Percentiles rank a stretch among this genome's conserved stretches.
These are phyloP conservation scores for Toxotes chatareus DNA, from an alignment of 2,113 vertebrate species.

Conservation along the genomic window DNA sequence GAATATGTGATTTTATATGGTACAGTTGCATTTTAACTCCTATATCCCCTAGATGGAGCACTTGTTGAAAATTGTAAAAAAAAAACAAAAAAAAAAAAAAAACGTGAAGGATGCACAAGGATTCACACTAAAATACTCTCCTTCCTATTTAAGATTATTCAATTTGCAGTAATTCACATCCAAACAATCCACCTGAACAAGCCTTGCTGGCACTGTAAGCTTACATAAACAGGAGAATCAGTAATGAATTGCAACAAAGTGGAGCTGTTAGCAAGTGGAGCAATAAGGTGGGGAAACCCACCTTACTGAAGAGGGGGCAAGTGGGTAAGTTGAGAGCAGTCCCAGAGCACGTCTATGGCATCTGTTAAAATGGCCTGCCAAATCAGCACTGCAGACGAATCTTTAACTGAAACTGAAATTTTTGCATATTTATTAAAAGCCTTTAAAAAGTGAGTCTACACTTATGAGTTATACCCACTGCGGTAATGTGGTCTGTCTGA, in stretches of 20 bases:
- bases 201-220: not conserved
- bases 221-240: not conserved
- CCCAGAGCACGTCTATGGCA: constrained; percentile 34
- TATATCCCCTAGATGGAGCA: not conserved
- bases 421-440: constrained; percentile 25
- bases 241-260: constrained; percentile 15
- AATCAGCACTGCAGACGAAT: constrained; percentile 2
- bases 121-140: not conserved
- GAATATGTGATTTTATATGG: not conserved
- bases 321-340: constrained; percentile 30
- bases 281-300: not conserved
- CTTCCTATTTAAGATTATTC: not conserved
- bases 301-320: constrained; percentile 6
- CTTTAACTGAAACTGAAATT: constrained; percentile 24
- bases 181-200: not conserved
- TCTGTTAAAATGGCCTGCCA: constrained; percentile 48
- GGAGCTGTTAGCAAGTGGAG: constrained; percentile 12
- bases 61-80: not conserved
- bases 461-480: not conserved
- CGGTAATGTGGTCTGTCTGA: not conserved
- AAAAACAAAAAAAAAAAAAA: too few species aligned
- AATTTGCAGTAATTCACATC: not conserved
- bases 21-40: not conserved
- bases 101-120: too few species aligned
- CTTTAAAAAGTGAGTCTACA: not conserved